Evolutionary conservation across 2,113 vertebrate species (phyloP).

Genomic region (Gymnocephalus cernua): DNA sequence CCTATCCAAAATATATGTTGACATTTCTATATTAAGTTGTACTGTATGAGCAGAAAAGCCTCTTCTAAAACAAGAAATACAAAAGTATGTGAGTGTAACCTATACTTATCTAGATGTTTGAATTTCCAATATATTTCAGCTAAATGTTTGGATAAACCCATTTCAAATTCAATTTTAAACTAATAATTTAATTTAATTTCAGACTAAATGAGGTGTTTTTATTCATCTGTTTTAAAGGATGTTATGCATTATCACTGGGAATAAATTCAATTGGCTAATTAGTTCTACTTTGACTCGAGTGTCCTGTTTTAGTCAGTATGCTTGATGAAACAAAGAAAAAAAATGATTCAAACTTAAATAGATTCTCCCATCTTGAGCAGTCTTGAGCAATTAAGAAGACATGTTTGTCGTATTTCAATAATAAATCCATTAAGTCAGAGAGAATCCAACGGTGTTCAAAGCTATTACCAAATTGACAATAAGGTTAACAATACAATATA

Average conservation of each 20-base stretch:
- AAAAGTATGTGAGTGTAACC: background rate
- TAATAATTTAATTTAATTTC: slow-evolving; percentile 15
- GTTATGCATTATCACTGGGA: slow-evolving; percentile 32
- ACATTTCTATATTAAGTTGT: background rate
- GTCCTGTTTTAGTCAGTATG: slow-evolving; percentile 25
- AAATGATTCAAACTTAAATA: slow-evolving; percentile 42
- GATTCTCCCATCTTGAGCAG: slow-evolving; percentile 47
- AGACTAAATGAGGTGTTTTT: slow-evolving; percentile 24
- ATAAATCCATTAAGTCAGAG: slow-evolving; percentile 27
- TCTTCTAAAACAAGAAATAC: background rate
- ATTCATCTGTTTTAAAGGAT: slow-evolving; percentile 41
- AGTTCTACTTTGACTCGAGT: slow-evolving; percentile 41
- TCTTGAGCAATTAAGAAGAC: slow-evolving; percentile 45
- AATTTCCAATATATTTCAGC: background rate
- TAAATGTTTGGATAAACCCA: slow-evolving; percentile 4
- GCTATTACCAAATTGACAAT: slow-evolving; percentile 28
- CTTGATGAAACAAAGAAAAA: slow-evolving; percentile 48
- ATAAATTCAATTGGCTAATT: slow-evolving; percentile 55
- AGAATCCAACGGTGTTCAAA: slow-evolving; percentile 34
- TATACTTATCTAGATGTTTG: slow-evolving; percentile 6
- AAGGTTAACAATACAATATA: slow-evolving; percentile 27
- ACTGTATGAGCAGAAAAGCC: background rate
- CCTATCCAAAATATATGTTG: background rate
- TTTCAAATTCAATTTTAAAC: slow-evolving; percentile 15
- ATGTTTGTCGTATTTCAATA: slow-evolving; percentile 47